These are phyloP conservation scores for Donacobius atricapilla DNA, from an alignment of 2,113 vertebrate genomes.

Conservation along the genomic window DNA sequence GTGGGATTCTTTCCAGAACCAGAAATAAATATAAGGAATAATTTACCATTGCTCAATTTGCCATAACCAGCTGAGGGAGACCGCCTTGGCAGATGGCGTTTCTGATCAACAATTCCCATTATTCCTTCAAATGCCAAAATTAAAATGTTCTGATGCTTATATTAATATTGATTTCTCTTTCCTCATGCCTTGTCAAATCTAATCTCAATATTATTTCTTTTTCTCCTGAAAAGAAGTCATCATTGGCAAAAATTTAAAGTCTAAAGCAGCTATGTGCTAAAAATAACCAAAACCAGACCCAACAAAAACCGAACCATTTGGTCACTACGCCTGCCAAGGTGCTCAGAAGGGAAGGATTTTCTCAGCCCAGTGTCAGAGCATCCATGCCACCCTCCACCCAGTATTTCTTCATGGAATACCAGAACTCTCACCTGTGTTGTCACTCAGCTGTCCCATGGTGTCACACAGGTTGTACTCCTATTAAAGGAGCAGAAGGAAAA, in stretches of 20 bases:
- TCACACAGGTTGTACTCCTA: neutral
- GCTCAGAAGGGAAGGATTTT: neutral
- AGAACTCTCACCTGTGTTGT: neutral
- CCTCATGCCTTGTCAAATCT: constrained; percentile 2
- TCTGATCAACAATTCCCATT: constrained; percentile 39
- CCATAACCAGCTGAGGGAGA: neutral
- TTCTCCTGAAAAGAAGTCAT: neutral
- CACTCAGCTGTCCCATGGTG: neutral
- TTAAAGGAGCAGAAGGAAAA: neutral
- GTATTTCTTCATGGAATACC: neutral
- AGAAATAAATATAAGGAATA: constrained; percentile 30
- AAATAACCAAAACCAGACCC: neutral
- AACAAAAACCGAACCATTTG: neutral
- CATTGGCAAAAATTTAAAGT: neutral
- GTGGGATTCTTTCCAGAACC: neutral
- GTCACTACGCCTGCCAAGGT: neutral
- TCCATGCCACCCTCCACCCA: neutral
- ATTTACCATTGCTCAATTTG: neutral
- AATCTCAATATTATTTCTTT: neutral
- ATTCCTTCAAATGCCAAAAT: constrained; percentile 38
- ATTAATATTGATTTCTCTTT: constrained; percentile 34
- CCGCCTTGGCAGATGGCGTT: constrained; percentile 25
- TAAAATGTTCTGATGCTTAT: neutral
- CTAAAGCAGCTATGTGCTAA: neutral
- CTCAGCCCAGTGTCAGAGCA: neutral